Conservation (phyloP, 1,140 invertebrate species). For the Drosophila sulfurigaster region DNA sequence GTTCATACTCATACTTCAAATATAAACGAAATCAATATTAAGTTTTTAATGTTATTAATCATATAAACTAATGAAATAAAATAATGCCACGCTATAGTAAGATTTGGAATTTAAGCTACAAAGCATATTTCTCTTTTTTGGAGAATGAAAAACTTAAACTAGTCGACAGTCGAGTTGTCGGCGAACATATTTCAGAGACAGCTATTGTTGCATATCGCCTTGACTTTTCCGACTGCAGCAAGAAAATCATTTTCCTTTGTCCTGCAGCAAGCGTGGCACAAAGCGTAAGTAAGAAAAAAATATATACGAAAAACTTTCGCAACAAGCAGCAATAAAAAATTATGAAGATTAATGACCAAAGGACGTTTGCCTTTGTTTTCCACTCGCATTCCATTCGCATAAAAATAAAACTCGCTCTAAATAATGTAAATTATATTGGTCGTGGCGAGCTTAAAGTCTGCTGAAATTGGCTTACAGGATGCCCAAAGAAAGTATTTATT, state of each 20-base stretch:
- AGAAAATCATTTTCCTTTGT: conserved; percentile 10
- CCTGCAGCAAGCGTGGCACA: not conserved
- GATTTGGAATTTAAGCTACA: too few species aligned
- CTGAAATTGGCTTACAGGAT: conserved; percentile 26
- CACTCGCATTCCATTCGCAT: not conserved
- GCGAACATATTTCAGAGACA: conserved; percentile 1
- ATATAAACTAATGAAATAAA: too few species aligned
- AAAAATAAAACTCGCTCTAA: conserved; percentile 38
- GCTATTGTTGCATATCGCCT: not conserved
- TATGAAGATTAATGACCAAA: conserved; percentile 71
- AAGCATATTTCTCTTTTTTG: too few species aligned
- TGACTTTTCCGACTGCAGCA: conserved; percentile 8
- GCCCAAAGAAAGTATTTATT: conserved; percentile 43
- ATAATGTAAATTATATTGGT: conserved; percentile 47
- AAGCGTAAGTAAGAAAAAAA: not conserved
- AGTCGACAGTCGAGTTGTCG: too few species aligned
- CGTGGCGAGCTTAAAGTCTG: conserved; percentile 22
- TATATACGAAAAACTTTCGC: conserved; percentile 28
- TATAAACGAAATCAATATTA: too few species aligned
- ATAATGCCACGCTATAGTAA: too few species aligned
- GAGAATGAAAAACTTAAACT: too few species aligned
- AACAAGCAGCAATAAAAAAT: conserved; percentile 57
- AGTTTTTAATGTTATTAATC: too few species aligned
- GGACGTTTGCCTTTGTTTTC: conserved; percentile 33
- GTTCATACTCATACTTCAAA: too few species aligned